Base-by-base conservation (phyloP, 1,140 invertebrate species). In the Elymnias hypermnestra region DNA sequence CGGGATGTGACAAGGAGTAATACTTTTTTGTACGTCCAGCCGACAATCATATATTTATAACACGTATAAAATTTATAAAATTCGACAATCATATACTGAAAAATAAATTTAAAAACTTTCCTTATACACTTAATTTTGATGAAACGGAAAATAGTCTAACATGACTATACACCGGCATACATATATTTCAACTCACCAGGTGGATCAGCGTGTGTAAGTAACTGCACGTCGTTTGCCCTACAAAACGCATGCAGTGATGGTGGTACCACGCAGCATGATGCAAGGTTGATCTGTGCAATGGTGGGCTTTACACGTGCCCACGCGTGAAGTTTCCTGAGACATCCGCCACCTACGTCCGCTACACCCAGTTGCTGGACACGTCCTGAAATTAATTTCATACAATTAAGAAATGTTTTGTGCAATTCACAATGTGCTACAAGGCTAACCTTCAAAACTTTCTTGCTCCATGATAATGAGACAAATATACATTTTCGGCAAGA, bases 191-290 rank as follows among this genome's bases (percentile, higher is more conserved):
- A 15, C 29, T 88, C 86, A 95, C 96, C 92, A 74, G 90, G 90
- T 2, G 97, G 94, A 87, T 99, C 98, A 74, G 93, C 97, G 77
- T 99, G 97, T 0, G 97, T 99, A 3, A 99, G 87, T 12, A 99
- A 87, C 67, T 98, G 96, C 35, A 99, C 93, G 60, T 96, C 93
- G 66, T 97, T 92, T 57, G 94, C 90, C 68, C 94, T 94, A 41
- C 97, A 96, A 87, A 97, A 99, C 39, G 91, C 89, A 72, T 95
- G 93, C 43, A 99, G 89, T 6, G 94, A 92, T 12, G 94, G 92
- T 7, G 97, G 97, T 46, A 99, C 97, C 2, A 98, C 94, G 88
- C 98, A 99, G 79, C 97, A 99, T 2, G 94, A 94, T 1, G 96
- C 93, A 35, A 99, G 89, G 87, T 97, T 98, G 49, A 99, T 97